Conservation (phyloP, 2,888 invertebrate species). For the Oasisia sp. region DNA sequence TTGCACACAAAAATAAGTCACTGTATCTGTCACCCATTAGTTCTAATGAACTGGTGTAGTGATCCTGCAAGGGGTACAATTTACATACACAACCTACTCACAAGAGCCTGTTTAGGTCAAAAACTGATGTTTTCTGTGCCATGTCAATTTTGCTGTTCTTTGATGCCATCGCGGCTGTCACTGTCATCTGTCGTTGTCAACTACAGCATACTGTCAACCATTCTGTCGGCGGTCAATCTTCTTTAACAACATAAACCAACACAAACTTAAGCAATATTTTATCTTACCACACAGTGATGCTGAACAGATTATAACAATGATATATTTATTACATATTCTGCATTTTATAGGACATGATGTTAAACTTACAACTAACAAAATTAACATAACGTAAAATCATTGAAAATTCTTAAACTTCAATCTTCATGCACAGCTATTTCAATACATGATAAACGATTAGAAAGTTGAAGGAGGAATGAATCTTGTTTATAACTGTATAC, state of each 20-base stretch:
- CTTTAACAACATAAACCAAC: background rate
- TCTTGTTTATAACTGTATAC: background rate
- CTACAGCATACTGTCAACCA: constrained; percentile 4
- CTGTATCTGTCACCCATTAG: background rate
- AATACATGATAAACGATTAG: no score
- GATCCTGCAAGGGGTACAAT: background rate
- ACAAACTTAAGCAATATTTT: background rate
- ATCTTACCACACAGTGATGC: background rate
- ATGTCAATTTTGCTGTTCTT: background rate
- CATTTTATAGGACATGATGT: background rate
- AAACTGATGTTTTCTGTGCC: background rate
- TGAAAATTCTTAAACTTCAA: background rate
- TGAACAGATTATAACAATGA: background rate
- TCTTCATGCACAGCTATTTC: background rate
- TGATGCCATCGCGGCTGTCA: background rate
- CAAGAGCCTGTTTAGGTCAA: background rate
- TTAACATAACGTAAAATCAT: background rate
- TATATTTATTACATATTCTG: background rate
- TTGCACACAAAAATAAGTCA: background rate
- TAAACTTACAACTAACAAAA: background rate
- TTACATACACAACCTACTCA: background rate
- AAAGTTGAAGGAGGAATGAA: no score
- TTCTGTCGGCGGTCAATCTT: background rate
- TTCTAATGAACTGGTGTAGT: background rate
- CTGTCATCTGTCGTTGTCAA: background rate